These are phyloP conservation scores for Parambassis ranga DNA, from an alignment of 2,797 vertebrate species.

Conservation along the genomic window DNA sequence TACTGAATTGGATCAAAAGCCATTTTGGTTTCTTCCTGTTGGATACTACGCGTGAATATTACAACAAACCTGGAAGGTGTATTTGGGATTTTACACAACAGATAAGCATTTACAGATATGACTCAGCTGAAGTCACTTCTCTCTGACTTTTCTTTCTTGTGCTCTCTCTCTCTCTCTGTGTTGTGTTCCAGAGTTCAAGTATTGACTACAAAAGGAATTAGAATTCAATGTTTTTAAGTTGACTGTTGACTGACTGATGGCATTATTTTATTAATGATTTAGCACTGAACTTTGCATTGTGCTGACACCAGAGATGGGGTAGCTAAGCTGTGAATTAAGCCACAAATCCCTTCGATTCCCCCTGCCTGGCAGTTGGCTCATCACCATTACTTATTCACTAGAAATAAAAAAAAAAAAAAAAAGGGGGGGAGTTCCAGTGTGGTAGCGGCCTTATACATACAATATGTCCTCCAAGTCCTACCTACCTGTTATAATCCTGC, in stretches of 20 bases:
- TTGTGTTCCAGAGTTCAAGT: constrained; percentile 33
- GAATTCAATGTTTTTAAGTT: constrained; percentile 63
- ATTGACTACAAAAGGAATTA: constrained; percentile 68
- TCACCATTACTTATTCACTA: constrained; percentile 82
- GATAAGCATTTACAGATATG: too few species aligned
- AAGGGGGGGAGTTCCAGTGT: constrained; percentile 65
- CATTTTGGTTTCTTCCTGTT: too few species aligned
- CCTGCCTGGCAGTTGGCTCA: constrained; percentile 77
- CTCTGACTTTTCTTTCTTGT: background rate
- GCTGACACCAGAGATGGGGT: constrained; percentile 82
- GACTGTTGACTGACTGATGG: constrained; percentile 73
- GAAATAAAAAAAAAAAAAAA: constrained; percentile 72
- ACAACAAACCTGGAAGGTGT: too few species aligned
- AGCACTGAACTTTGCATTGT: constrained; percentile 84
- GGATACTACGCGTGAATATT: too few species aligned
- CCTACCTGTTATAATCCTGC: constrained; percentile 84
- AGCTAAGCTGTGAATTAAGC: constrained; percentile 83
- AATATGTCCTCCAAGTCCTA: constrained; percentile 73
- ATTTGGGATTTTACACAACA: too few species aligned
- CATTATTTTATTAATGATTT: constrained; percentile 84
- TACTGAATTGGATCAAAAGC: too few species aligned
- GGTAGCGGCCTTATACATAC: constrained; percentile 61
- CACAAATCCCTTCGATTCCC: constrained; percentile 82
- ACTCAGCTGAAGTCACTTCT: background rate
- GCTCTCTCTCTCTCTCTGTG: background rate